A percentile compares a stretch with the other conserved stretches of the same genome.
Evolutionary conservation across 2,797 vertebrate genomes (phyloP).

Genomic region (Uromys caudimaculatus): DNA sequence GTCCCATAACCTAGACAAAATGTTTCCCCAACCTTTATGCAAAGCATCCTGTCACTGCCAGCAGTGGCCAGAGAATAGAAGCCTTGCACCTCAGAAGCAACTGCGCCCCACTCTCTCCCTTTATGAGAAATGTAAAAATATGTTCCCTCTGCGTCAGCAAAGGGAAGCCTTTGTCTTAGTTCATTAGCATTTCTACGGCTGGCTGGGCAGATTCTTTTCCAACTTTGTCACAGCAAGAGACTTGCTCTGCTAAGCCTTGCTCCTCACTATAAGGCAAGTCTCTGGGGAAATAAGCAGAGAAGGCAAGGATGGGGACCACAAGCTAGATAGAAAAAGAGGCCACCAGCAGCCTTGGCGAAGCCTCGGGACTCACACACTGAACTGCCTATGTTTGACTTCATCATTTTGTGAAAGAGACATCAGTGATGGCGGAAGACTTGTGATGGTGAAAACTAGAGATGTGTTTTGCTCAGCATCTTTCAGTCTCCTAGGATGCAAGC

Average conservation of each 20-base stretch:
- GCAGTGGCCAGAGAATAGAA: constrained; percentile 43
- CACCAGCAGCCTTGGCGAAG: background rate
- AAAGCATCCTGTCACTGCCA: constrained; percentile 12
- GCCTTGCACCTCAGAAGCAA: constrained; percentile 63
- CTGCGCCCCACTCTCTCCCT: constrained; percentile 68
- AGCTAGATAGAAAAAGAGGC: background rate
- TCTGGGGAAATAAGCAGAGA: constrained; percentile 62
- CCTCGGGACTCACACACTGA: background rate
- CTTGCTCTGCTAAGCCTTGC: constrained; percentile 68
- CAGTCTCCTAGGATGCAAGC: constrained; percentile 49
- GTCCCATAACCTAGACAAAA: constrained; percentile 13
- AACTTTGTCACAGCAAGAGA: constrained; percentile 45
- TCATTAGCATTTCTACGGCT: constrained; percentile 82
- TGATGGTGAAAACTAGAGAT: constrained; percentile 56
- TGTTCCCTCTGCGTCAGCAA: constrained; percentile 79
- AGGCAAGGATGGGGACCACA: background rate
- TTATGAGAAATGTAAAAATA: constrained; percentile 81
- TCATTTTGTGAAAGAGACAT: constrained; percentile 5
- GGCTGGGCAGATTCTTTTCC: constrained; percentile 75
- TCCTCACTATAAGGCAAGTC: constrained; percentile 67
- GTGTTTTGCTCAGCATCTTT: constrained; percentile 49
- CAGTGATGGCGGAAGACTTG: constrained; percentile 22
- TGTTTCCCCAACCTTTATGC: constrained; percentile 7
- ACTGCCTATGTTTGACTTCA: constrained; percentile 44
- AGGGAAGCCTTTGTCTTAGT: constrained; percentile 71